Conservation (phyloP, 2,888 invertebrate species). For the Parnassius smintheus region DNA sequence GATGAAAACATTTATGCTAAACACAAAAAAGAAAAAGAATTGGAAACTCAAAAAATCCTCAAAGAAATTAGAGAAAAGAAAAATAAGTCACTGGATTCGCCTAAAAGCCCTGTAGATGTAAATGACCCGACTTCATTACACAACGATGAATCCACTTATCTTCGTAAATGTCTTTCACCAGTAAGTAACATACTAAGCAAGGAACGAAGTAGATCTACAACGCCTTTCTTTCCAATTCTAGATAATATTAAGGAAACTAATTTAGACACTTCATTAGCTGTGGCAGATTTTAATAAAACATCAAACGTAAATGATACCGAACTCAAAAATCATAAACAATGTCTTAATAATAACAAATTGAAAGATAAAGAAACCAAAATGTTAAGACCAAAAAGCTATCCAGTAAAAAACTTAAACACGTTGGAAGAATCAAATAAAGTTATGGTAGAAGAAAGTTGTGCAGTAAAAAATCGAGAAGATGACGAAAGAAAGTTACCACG, state of each 20-base stretch:
- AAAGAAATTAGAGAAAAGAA: constrained; percentile 85
- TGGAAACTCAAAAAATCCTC: constrained; percentile 85
- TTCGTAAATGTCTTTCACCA: constrained; percentile 65
- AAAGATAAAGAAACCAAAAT: constrained; percentile 68
- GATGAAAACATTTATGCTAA: constrained; percentile 84
- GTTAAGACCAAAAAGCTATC: constrained; percentile 82
- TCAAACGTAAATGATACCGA: constrained; percentile 17
- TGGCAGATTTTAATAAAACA: constrained; percentile 16
- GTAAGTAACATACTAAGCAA: constrained; percentile 52
- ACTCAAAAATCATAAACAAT: constrained; percentile 38
- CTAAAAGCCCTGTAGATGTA: constrained; percentile 49
- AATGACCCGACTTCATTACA: constrained; percentile 42
- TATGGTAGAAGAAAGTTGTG: constrained; percentile 39
- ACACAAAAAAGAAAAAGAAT: constrained; percentile 83
- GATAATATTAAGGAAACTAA: constrained; percentile 72
- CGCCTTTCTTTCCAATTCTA: constrained; percentile 75
- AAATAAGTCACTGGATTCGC: constrained; percentile 60
- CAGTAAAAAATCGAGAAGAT: constrained; percentile 44
- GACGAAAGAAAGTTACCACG: constrained; percentile 46
- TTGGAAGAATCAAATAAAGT: constrained; percentile 52
- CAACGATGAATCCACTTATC: constrained; percentile 45
- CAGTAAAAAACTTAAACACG: constrained; percentile 64
- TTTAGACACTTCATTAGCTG: constrained; percentile 44
- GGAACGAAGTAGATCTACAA: constrained; percentile 72
- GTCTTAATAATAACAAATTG: constrained; percentile 35